Evolutionary conservation across 2,888 invertebrate genomes (phyloP), one percentile per base, ranked within the genome.

Genomic region (Andrena dorsata): DNA sequence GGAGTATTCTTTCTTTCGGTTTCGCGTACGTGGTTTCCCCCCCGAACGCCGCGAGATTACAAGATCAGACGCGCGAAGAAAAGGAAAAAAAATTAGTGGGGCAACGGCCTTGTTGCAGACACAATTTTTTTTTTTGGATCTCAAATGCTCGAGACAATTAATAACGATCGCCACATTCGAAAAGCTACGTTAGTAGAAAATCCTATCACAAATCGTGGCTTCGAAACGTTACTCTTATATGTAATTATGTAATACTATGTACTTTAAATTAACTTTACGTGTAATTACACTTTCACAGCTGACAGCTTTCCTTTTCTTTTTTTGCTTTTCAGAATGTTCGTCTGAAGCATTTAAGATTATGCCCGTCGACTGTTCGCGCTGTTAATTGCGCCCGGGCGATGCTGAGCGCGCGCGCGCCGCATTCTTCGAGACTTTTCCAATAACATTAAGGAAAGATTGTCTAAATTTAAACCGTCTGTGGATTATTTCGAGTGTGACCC

Each of bases 241-340:
- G n/a, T 76, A 73, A 73, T 63, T 65, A 61, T 47, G 23, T 80
- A 76, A 83, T 79, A 83, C 73, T 74, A 74, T 63, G 8, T 65
- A 32, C 8, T 65, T 84, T 80, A 70, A 69, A 71, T 72, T 68
- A 76, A 35, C 61, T 74, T 72, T 74, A 83, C 70, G 60, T 30
- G 28, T 81, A 84, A 64, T 77, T 77, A 74, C 74, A 83, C 83
- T 84, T 83, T 83, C 80, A 80, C 71, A 80, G 72, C 66, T 70
- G 69, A 76, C 69, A 56, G n/a, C 30, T 75, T 49, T 70, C 35
- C 8, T 16, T 49, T 61, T 41, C 23, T 60, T 61, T 47, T 47
- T 16, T 66, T 71, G 20, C 32, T 74, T 73, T 61, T 60, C 8
- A 61, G 66, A 32, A 75, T 69, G 49, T 51, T 66, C 65, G 49